These are phyloP conservation scores for Chiroxiphia lanceolata DNA, from an alignment of 2,797 vertebrate genomes.

Conservation along the genomic window DNA sequence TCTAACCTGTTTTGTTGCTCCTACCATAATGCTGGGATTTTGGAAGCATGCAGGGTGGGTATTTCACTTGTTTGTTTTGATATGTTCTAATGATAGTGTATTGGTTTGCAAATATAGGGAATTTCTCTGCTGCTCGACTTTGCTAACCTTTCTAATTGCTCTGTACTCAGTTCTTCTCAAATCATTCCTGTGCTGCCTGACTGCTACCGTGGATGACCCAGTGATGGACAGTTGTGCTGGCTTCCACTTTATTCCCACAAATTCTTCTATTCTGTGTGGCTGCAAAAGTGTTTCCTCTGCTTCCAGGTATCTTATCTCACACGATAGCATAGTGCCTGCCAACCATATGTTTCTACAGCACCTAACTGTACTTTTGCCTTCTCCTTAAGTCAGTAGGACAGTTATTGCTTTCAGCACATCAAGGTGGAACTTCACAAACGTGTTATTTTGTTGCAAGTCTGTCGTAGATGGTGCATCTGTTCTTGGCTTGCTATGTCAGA, in stretches of 20 bases:
- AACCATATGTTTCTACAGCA: not conserved
- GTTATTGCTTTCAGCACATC: not conserved
- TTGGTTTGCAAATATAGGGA: not conserved
- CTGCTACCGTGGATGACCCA: not conserved
- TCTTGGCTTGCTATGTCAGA: not conserved
- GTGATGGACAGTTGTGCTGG: not conserved
- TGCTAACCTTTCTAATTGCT: constrained; percentile 28
- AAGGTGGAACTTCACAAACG: not conserved
- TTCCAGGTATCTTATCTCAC: not conserved
- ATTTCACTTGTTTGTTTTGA: not conserved
- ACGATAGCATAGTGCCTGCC: not conserved
- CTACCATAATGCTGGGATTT: not conserved
- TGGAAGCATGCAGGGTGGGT: not conserved
- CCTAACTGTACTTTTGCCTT: not conserved
- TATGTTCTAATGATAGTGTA: not conserved
- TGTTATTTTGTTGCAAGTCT: not conserved
- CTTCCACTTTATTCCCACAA: not conserved
- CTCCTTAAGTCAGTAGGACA: not conserved
- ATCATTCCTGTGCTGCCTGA: not conserved
- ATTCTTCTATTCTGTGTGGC: not conserved
- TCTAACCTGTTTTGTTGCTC: not conserved
- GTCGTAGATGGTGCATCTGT: not conserved
- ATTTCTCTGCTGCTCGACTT: not conserved
- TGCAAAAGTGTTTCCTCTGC: not conserved
- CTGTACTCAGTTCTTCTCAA: constrained; percentile 16